phyloP scores from a whole-genome alignment of 1,140 invertebrate species.

The Aphelenchoides avenae region DNA sequence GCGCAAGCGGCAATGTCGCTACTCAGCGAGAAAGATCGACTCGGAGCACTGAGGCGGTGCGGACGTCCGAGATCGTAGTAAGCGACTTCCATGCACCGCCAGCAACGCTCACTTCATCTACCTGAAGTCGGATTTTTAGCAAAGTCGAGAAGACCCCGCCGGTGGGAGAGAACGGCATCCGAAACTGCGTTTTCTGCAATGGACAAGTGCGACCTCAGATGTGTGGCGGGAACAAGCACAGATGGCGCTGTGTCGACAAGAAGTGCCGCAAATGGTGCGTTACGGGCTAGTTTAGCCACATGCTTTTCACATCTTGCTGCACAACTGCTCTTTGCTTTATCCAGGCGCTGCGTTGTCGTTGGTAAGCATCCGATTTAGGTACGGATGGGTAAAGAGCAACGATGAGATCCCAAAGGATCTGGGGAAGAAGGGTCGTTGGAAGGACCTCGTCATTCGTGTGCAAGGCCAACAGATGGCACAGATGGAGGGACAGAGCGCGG shows the following conservation, averaged over 20 bases:
- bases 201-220: conserved; percentile 42
- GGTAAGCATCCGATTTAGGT: no score
- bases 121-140: conserved; percentile 21
- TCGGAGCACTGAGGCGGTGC: no score
- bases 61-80: conserved; percentile 21
- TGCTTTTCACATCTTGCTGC: no score
- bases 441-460: conserved; percentile 33
- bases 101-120: conserved; percentile 17
- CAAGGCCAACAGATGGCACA: no score
- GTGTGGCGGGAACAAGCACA: conserved; percentile 40
- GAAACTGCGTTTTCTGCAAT: conserved; percentile 27
- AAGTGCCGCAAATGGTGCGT: conserved; percentile 38
- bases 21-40: conserved; percentile 9
- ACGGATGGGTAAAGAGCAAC: conserved; percentile 36
- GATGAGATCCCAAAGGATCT: conserved; percentile 40
- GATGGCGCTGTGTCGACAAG: conserved; percentile 42
- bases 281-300: no score
- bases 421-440: conserved; percentile 39
- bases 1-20: conserved; percentile 3
- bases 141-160: conserved; percentile 46
- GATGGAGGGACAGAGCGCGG: no score
- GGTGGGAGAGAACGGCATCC: conserved; percentile 25
- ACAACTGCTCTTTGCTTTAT: no score
- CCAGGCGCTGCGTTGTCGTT: no score
- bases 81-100: not conserved